Evolutionary conservation across 2,888 invertebrate genomes (phyloP).

Genomic region (Ophion obscuratus): DNA sequence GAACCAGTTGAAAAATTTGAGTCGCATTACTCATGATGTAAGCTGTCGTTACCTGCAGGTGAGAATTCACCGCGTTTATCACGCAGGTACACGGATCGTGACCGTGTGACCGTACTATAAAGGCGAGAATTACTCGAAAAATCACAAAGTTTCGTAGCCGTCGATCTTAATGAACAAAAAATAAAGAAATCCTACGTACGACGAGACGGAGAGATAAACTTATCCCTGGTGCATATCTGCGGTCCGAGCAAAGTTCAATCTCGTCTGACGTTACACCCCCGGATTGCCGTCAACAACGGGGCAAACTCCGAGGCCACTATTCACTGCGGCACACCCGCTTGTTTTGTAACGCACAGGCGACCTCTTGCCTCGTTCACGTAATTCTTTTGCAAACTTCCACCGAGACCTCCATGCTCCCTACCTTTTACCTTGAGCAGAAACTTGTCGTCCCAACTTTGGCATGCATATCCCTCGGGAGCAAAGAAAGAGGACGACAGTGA

Average conservation of each 20-base stretch:
- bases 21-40: too few species aligned
- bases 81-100: neutral
- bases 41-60: too few species aligned
- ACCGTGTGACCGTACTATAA: neutral
- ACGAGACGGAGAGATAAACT: slow-evolving; percentile 34
- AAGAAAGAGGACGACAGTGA: neutral
- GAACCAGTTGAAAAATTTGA: too few species aligned
- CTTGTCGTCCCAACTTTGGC: slow-evolving; percentile 31
- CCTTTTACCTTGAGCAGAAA: slow-evolving; percentile 4
- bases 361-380: slow-evolving; percentile 25
- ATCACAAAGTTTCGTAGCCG: neutral
- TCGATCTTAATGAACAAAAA: neutral
- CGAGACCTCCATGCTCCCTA: slow-evolving; percentile 18
- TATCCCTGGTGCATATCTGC: slow-evolving; percentile 52
- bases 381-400: slow-evolving; percentile 39
- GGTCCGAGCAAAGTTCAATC: slow-evolving; percentile 61
- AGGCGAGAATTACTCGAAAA: neutral
- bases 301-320: slow-evolving; percentile 29
- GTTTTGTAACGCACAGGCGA: slow-evolving; percentile 58
- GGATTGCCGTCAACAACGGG: slow-evolving; percentile 34
- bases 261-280: slow-evolving; percentile 31
- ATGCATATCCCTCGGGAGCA: slow-evolving; percentile 7
- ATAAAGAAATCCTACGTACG: slow-evolving; percentile 31
- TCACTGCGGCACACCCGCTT: slow-evolving; percentile 26
- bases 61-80: too few species aligned